These are phyloP conservation scores for Metopolophium dirhodum DNA, from an alignment of 1,140 invertebrate species.

Conservation along the genomic window DNA sequence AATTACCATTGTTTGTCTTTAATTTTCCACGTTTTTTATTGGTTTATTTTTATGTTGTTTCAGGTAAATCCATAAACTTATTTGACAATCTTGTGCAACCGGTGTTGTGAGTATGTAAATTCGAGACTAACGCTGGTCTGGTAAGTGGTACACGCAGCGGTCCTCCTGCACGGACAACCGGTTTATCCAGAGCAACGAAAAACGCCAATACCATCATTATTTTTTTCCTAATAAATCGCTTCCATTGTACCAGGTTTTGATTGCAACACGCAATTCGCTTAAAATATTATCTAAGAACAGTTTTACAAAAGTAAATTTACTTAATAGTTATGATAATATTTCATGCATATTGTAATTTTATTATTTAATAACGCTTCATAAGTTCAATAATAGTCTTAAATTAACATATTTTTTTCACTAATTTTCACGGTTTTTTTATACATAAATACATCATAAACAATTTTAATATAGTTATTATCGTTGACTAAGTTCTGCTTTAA, in stretches of 20 bases:
- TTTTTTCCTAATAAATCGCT: background rate
- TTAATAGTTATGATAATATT: slow-evolving; percentile 4
- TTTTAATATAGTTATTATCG: background rate
- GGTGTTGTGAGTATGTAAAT: slow-evolving; percentile 51
- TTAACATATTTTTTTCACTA: background rate
- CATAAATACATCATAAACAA: background rate
- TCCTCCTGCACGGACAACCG: slow-evolving; percentile 7
- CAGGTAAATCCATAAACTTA: slow-evolving; percentile 34
- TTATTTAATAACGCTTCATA: background rate
- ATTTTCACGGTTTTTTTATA: background rate
- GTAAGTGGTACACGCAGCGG: slow-evolving; percentile 45
- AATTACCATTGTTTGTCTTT: background rate
- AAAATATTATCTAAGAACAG: background rate
- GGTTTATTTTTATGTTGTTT: slow-evolving; percentile 23
- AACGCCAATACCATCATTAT: slow-evolving; percentile 42
- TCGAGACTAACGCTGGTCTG: background rate
- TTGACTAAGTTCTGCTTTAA: background rate
- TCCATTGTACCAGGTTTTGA: background rate
- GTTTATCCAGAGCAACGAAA: slow-evolving; percentile 48
- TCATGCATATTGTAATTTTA: background rate
- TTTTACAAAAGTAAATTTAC: background rate
- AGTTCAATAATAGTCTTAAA: background rate
- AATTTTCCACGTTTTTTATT: background rate
- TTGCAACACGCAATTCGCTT: background rate
- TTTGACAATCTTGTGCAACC: slow-evolving; percentile 38